Conservation (phyloP, 1,140 invertebrate species). For the Homalodisca vitripennis region DNA sequence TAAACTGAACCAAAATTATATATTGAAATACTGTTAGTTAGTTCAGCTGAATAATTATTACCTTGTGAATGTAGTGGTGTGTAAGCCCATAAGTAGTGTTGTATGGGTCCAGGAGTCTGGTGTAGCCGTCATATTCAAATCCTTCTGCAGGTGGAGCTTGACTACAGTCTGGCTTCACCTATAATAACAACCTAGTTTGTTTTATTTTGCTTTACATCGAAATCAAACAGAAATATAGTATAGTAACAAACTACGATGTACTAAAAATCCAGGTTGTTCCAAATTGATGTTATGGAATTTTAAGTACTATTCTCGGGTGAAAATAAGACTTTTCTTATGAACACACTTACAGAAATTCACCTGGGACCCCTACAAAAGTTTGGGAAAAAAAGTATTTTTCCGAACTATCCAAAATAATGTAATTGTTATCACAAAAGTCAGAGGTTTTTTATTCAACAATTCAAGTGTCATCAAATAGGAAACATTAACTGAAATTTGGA, state of each 20-base stretch:
- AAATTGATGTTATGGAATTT: background rate
- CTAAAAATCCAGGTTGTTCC: background rate
- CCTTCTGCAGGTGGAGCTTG: background rate
- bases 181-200: background rate
- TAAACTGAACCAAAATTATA: no score
- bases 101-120: conserved; percentile 9
- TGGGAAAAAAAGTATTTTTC: no score
- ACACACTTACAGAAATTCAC: background rate
- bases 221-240: background rate
- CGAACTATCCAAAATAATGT: no score
- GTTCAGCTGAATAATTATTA: no score
- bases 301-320: background rate
- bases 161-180: conserved; percentile 8
- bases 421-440: no score
- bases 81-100: background rate
- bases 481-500: no score
- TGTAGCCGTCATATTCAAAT: conserved; percentile 3
- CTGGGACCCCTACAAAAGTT: background rate
- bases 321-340: background rate
- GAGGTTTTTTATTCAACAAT: no score
- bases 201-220: background rate
- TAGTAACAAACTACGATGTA: no score
- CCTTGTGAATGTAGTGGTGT: conserved; percentile 8
- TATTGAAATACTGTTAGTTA: no score
- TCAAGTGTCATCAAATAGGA: no score